Percentiles rank a stretch among this genome's conserved stretches.
Conservation (phyloP, 2,888 invertebrate species). For the Pammene fasciana region DNA sequence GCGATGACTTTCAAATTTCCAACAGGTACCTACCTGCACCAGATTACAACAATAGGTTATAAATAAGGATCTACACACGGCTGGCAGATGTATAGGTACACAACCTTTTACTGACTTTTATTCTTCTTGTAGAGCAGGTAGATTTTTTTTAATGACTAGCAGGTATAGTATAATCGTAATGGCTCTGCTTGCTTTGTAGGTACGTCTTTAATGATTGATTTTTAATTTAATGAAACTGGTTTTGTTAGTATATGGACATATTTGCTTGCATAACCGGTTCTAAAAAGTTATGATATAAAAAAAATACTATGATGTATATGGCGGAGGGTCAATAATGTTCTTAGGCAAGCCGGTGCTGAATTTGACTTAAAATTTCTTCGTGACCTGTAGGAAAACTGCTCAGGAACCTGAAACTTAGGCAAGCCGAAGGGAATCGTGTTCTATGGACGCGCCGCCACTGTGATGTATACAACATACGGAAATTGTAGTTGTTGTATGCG, state of each 20-base stretch:
- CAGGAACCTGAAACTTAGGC: too few species aligned
- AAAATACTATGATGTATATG: too few species aligned
- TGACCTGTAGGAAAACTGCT: too few species aligned
- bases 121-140: conserved; percentile 30
- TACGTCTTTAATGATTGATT: background rate
- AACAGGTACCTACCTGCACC: conserved; percentile 23
- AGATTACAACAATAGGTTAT: conserved; percentile 28
- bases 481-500: too few species aligned
- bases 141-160: conserved; percentile 26
- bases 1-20: conserved; percentile 14
- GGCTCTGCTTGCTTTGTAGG: background rate
- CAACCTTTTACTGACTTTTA: conserved; percentile 29
- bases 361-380: too few species aligned
- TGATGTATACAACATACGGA: too few species aligned
- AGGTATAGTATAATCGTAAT: conserved; percentile 21
- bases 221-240: background rate
- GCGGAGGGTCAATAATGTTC: too few species aligned
- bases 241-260: background rate
- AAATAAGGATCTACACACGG: conserved; percentile 24
- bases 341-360: too few species aligned
- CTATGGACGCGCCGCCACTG: too few species aligned
- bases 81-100: conserved; percentile 25
- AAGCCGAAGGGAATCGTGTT: too few species aligned
- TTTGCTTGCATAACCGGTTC: background rate
- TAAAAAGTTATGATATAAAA: background rate